Conservation (phyloP, 2,113 vertebrate species). For the Dasyprocta punctata region DNA sequence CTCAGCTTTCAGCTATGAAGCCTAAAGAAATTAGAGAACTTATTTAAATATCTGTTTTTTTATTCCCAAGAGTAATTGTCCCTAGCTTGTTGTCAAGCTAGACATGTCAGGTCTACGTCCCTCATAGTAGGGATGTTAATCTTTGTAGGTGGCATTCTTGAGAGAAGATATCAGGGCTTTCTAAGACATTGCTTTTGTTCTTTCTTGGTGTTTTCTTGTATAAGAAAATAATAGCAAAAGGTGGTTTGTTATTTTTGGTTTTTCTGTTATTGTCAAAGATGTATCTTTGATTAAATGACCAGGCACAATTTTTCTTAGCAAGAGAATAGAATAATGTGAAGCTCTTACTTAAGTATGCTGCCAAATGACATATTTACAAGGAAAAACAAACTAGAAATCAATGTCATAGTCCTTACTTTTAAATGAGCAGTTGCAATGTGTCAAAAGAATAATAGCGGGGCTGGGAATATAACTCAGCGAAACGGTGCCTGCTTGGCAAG, state of each 20-base stretch:
- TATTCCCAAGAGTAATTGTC: not conserved
- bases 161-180: not conserved
- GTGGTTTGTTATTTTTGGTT: not conserved
- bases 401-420: not conserved
- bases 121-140: not conserved
- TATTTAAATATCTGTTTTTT: constrained; percentile 20
- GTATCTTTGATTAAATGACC: not conserved
- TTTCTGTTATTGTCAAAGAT: not conserved
- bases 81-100: not conserved
- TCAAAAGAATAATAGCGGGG: not conserved
- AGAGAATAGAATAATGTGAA: not conserved
- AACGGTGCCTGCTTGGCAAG: too few species aligned
- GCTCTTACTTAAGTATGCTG: not conserved
- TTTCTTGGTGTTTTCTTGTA: not conserved
- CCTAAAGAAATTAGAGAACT: constrained; percentile 14
- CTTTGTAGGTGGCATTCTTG: not conserved
- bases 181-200: constrained; percentile 11
- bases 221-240: constrained; percentile 13
- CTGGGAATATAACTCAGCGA: too few species aligned
- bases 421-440: not conserved
- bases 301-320: constrained; percentile 1
- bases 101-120: not conserved
- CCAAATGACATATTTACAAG: not conserved
- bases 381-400: constrained; percentile 16
- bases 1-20: not conserved